Percentiles rank a stretch among this genome's conserved stretches.
Evolutionary conservation across 2,113 vertebrate genomes (phyloP).

Genomic region (Dipodomys stephensi): DNA sequence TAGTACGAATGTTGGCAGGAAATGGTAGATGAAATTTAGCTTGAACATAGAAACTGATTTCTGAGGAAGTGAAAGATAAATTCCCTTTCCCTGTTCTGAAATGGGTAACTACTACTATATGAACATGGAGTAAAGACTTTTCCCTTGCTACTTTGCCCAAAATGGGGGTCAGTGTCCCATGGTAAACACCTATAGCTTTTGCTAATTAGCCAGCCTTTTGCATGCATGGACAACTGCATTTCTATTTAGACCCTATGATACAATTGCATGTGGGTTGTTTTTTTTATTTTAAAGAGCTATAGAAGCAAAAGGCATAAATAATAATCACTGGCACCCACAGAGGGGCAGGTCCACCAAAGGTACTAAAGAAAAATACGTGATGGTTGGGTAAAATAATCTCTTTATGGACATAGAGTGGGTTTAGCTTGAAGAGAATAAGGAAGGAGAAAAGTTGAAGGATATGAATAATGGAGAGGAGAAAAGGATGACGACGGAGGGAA

Average conservation of each 20-base stretch:
- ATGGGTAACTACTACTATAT: neutral
- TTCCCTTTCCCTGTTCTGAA: neutral
- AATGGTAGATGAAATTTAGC: conserved; percentile 53
- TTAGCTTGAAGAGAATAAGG: neutral
- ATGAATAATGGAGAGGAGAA: neutral
- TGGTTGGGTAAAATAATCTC: neutral
- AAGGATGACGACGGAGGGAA: neutral
- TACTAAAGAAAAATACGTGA: neutral
- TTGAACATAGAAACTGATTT: conserved; percentile 57
- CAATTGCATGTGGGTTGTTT: neutral
- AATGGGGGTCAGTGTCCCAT: neutral
- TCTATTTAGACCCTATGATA: conserved; percentile 12
- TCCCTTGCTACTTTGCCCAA: conserved; percentile 21
- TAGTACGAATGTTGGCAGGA: conserved; percentile 50
- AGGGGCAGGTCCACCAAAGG: neutral
- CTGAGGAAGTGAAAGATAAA: conserved; percentile 53
- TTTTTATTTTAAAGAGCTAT: conserved; percentile 14
- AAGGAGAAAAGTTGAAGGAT: neutral
- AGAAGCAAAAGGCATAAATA: conserved; percentile 33
- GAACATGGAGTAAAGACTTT: neutral
- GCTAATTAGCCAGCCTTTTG: neutral
- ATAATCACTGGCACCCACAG: neutral
- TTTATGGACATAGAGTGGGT: neutral
- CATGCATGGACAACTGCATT: neutral
- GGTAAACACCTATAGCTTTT: neutral